phyloP scores from a whole-genome alignment of 2,797 vertebrate genomes.

The Bufotes viridis region DNA sequence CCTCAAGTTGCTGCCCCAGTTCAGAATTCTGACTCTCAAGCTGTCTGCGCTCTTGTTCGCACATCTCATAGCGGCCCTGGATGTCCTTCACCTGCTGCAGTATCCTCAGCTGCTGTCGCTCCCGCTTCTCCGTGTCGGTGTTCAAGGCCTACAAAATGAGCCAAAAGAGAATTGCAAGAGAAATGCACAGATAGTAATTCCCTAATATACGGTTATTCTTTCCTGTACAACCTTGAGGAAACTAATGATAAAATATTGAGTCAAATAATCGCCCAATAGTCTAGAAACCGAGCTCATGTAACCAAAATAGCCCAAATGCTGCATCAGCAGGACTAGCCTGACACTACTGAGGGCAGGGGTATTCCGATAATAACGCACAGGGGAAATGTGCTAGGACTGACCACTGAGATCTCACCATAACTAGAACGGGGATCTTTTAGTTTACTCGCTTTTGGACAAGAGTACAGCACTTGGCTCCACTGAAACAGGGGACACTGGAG shows the following conservation, averaged over 20 bases:
- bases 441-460: too few relatives aligned
- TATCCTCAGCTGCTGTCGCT: conserved; percentile 87
- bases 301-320: background rate
- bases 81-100: conserved; percentile 86
- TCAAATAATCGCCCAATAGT: background rate
- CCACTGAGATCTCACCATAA: too few relatives aligned
- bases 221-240: background rate
- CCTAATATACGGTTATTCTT: background rate
- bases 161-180: background rate
- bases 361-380: too few relatives aligned
- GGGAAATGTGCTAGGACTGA: too few relatives aligned
- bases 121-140: conserved; percentile 80
- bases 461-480: too few relatives aligned
- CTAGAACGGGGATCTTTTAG: too few relatives aligned
- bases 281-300: background rate
- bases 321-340: background rate
- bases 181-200: background rate
- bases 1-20: conserved; percentile 76
- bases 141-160: conserved; percentile 68
- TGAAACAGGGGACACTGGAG: too few relatives aligned
- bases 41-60: conserved; percentile 69
- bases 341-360: too few relatives aligned
- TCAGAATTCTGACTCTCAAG: conserved; percentile 76
- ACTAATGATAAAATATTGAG: background rate
- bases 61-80: conserved; percentile 76